Conservation (phyloP, 2,888 invertebrate species). For the Globia sparganii region DNA sequence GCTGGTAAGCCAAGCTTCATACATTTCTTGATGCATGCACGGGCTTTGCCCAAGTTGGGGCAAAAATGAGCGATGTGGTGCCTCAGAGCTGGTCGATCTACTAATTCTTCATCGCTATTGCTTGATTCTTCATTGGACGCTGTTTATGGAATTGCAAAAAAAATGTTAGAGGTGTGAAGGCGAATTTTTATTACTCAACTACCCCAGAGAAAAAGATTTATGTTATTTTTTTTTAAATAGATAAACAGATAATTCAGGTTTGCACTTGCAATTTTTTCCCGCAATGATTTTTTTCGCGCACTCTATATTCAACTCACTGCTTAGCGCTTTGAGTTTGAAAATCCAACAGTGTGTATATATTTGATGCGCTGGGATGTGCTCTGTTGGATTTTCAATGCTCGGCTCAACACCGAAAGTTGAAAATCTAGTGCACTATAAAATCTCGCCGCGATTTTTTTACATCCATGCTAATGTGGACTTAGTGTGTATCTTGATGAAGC, state of each 20-base stretch:
- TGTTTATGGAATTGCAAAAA: conserved; percentile 13
- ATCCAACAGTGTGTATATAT: too few species aligned
- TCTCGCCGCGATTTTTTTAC: too few species aligned
- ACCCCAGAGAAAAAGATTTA: neutral
- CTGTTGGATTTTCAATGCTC: too few species aligned
- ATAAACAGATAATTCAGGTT: too few species aligned
- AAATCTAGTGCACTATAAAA: too few species aligned
- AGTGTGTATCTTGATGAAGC: neutral
- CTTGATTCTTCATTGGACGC: neutral
- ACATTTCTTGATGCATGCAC: conserved; percentile 80
- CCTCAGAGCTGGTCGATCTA: conserved; percentile 68
- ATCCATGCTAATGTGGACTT: too few species aligned
- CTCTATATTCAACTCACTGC: too few species aligned
- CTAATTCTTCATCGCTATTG: neutral
- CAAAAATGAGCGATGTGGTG: conserved; percentile 88
- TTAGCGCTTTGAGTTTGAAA: too few species aligned
- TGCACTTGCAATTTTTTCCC: too few species aligned
- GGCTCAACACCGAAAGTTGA: too few species aligned
- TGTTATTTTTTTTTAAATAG: neutral
- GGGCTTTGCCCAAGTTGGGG: conserved; percentile 77
- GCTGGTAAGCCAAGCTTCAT: conserved; percentile 80
- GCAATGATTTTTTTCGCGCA: too few species aligned
- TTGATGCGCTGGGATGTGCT: too few species aligned
- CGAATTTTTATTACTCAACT: neutral
- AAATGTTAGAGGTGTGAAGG: neutral